Evolutionary conservation across 2,113 vertebrate species (phyloP), one percentile per base, ranked within the genome.

Genomic region (Agelaius tricolor): DNA sequence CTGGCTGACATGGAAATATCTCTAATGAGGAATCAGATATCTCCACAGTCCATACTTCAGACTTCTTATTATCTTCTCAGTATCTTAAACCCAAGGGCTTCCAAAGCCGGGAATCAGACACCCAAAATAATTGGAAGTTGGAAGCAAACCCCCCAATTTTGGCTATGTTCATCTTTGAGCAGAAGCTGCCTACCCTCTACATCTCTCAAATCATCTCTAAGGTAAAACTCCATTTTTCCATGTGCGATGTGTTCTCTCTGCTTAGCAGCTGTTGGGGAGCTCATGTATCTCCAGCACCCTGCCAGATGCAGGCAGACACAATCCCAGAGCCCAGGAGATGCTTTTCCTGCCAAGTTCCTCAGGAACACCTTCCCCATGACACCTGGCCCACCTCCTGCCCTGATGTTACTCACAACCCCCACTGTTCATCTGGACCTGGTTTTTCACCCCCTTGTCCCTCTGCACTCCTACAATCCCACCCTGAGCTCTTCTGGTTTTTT

Each of bases 251-350:
- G 33, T 21, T 31, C 41, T 72, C 68, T 58, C 28, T 72, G 9
- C 26, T 74, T 5, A 67, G 86, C 61, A 84, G 8, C 51, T 33
- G 26, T 3, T 73, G 74, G 55, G 59, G 89, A 35, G 31, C 5
- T 19, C 61, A 35, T 0, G 0, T 19, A 44, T 6, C 52, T 49
- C 69, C 77, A 63, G 11, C 59, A 46, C 39, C 31, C 43, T 43
- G 77, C 68, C n/a, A 52, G 63, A 28, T 5, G 3, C 46, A 69
- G 35, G 73, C 55, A 95, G 47, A 74, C 63, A 52, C 15, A 15
- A 69, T 2, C 65, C 31, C 44, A 57, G 49, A 63, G 33, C 35
- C 58, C 10, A 41, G 47, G 44, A 51, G 66, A 46, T 51, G 51
- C 43, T 84, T n/a, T 47, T 80, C 73, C 85, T 75, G 74, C 43